Evolutionary conservation across 2,888 invertebrate species (phyloP).

Genomic region (Hydraecia micacea): DNA sequence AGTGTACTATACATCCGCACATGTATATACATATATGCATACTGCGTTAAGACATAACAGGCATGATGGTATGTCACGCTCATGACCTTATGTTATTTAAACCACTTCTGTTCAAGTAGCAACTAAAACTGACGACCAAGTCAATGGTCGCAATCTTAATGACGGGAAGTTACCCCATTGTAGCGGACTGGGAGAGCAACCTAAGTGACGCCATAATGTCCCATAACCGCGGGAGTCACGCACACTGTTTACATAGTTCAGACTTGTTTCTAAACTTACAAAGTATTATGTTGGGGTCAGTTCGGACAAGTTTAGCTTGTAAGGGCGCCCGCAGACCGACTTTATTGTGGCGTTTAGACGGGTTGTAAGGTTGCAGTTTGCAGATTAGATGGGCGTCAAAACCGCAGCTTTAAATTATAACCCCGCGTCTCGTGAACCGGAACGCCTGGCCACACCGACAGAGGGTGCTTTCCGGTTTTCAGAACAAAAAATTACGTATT

Average conservation of each 20-base stretch:
- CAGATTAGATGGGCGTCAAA: not conserved
- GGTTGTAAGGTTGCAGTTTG: not conserved
- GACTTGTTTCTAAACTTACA: slow-evolving; percentile 64
- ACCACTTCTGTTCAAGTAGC: not conserved
- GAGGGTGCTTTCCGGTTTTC: not conserved
- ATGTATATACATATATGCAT: not conserved
- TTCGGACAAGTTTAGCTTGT: slow-evolving; percentile 21
- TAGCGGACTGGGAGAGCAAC: slow-evolving; percentile 26
- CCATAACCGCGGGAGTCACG: slow-evolving; percentile 67
- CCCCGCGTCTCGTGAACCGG: not conserved
- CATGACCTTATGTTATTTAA: not conserved
- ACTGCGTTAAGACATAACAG: not conserved
- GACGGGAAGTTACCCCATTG: slow-evolving; percentile 58
- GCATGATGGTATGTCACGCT: not conserved
- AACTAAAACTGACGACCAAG: slow-evolving; percentile 26
- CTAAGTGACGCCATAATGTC: slow-evolving; percentile 55
- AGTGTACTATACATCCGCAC: not conserved
- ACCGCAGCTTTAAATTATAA: slow-evolving; percentile 1
- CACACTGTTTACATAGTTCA: slow-evolving; percentile 69
- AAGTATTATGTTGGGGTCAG: slow-evolving; percentile 47
- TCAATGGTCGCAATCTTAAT: slow-evolving; percentile 56
- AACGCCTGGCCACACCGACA: not conserved
- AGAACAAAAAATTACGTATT: not conserved
- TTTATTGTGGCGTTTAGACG: slow-evolving; percentile 17
- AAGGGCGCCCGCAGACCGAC: slow-evolving; percentile 30